phyloP scores from a whole-genome alignment of 1,140 invertebrate species.

The Zaprionus capensis region DNA sequence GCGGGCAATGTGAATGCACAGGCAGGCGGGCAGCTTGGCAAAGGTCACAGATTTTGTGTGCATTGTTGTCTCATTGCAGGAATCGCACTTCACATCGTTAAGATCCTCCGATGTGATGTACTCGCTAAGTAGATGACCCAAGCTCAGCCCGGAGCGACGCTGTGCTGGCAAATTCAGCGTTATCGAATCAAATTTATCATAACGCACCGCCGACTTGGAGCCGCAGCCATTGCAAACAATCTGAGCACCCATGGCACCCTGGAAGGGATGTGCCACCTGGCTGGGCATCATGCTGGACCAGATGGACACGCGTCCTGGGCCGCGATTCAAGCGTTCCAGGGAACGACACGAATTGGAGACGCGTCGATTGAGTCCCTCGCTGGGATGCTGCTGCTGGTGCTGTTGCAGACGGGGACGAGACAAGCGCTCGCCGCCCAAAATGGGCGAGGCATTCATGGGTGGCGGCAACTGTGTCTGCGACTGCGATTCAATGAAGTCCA shows the following conservation, averaged over 20 bases:
- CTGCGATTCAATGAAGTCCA: conserved; percentile 46
- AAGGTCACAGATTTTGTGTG: conserved; percentile 93
- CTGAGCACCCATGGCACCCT: conserved; percentile 93
- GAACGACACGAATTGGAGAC: conserved; percentile 81
- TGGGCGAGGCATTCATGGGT: conserved; percentile 30
- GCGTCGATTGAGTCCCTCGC: conserved; percentile 67
- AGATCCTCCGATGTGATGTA: conserved; percentile 94
- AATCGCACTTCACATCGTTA: conserved; percentile 92
- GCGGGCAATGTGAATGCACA: conserved; percentile 92
- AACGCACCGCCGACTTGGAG: conserved; percentile 92
- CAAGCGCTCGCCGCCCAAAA: conserved; percentile 52
- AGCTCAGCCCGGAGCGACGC: conserved; percentile 74
- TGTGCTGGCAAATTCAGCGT: conserved; percentile 90
- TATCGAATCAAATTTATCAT: conserved; percentile 95
- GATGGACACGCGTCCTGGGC: conserved; percentile 80
- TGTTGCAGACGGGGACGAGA: conserved; percentile 60
- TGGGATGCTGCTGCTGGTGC: conserved; percentile 32
- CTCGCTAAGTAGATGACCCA: conserved; percentile 89
- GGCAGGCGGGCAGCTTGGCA: conserved; percentile 87
- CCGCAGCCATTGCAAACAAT: conserved; percentile 92
- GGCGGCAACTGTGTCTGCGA: conserved; percentile 19
- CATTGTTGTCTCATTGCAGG: conserved; percentile 88
- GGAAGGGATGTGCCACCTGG: conserved; percentile 88
- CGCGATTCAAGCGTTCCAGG: conserved; percentile 83
- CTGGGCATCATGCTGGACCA: conserved; percentile 85